Base-by-base conservation (phyloP, 2,113 vertebrate genomes). In the Cryptomyrus ogoouensis region DNA sequence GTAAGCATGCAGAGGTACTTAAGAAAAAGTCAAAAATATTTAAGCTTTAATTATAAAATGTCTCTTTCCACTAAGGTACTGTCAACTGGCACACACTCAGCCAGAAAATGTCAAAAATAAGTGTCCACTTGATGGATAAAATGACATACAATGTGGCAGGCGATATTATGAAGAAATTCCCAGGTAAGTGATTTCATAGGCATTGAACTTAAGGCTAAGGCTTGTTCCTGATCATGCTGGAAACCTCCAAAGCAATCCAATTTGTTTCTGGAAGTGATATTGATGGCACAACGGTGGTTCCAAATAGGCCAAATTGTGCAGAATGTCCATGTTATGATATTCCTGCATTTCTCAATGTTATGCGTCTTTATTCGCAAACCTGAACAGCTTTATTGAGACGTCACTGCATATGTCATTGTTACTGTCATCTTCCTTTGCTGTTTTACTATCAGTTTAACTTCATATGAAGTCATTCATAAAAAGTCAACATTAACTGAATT, bases 81-180 rank as follows among this genome's bases (percentile, higher is more conserved):
- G 85, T 89, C 70, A 91, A 83, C 89, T 93, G 92, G 91, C 94
- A 91, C 91, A 91, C 94, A 94, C 95, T 95, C 95, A 94, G 91
- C 87, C 93, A 94, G 88, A 89, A 95, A 95, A 94, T 95, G 94
- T 93, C 90, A 95, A 94, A 89, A 94, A 93, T 92, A 90, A 88
- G 92, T 95, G 93, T 93, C 93, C 94, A 91, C 93, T 92, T 93
- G 94, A 94, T 93, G 92, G 83, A 91, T 91, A 94, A 95, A 96
- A 95, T 95, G 94, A 95, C 95, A 92, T 91, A 87, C 92, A 94
- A 93, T 92, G 92, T 84, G 93, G 93, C 93, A 47, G 90, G 93
- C 93, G 93, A 95, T 95, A 95, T 95, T 53, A 56, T 8, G 50
- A 27, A 31, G 24, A 87, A 52, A 56, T 13, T 31, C 10, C 46